Evolutionary conservation across 2,888 invertebrate species (phyloP).

Genomic region (Diplolepis rosae): DNA sequence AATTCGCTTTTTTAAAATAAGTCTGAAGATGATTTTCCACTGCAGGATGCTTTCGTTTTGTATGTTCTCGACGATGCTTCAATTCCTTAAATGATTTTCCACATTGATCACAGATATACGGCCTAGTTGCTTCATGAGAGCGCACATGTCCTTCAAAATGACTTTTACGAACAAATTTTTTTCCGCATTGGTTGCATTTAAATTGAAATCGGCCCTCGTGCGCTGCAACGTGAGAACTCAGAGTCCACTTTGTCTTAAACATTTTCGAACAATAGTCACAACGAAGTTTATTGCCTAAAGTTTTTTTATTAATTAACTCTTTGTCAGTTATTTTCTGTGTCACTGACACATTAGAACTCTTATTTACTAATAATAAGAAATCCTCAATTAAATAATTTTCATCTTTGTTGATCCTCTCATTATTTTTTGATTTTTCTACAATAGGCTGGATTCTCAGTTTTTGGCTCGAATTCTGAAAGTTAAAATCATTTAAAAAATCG

Average conservation of each 20-base stretch:
- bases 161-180: slow-evolving; percentile 71
- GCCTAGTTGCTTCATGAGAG: slow-evolving; percentile 70
- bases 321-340: slow-evolving; percentile 12
- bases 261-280: slow-evolving; percentile 71
- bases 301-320: not conserved
- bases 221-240: slow-evolving; percentile 70
- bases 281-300: slow-evolving; percentile 51
- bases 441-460: slow-evolving; percentile 52
- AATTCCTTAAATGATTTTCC: slow-evolving; percentile 70
- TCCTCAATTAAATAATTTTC: slow-evolving; percentile 59
- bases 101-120: slow-evolving; percentile 70
- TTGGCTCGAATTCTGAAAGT: slow-evolving; percentile 48
- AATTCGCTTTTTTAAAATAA: slow-evolving; percentile 65
- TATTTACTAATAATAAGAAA: slow-evolving; percentile 50
- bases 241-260: slow-evolving; percentile 71
- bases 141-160: slow-evolving; percentile 72
- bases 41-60: slow-evolving; percentile 67
- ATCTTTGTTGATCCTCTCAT: slow-evolving; percentile 33
- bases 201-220: slow-evolving; percentile 72
- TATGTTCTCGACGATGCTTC: slow-evolving; percentile 71
- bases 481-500: too few species aligned
- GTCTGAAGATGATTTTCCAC: slow-evolving; percentile 67
- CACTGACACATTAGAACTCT: slow-evolving; percentile 25
- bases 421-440: slow-evolving; percentile 38
- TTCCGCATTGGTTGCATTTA: slow-evolving; percentile 71